These are phyloP conservation scores for Willisornis vidua DNA, from an alignment of 2,113 vertebrate species.

Conservation along the genomic window DNA sequence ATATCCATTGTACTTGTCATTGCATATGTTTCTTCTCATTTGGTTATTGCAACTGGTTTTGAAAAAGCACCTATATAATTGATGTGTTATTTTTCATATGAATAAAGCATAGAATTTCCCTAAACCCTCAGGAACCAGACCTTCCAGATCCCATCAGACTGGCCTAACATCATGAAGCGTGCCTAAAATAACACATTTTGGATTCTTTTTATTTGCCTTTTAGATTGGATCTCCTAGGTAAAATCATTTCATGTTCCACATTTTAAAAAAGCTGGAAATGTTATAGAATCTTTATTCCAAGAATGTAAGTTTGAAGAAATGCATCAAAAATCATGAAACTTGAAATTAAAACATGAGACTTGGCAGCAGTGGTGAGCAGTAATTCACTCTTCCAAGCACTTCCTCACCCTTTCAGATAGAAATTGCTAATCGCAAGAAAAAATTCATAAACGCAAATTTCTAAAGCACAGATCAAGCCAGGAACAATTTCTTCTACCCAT, in stretches of 20 bases:
- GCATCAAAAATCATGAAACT: constrained; percentile 53
- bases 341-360: constrained; percentile 65
- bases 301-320: constrained; percentile 50
- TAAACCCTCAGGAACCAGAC: not conserved
- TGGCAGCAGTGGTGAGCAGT: constrained; percentile 47
- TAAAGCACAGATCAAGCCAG: constrained; percentile 45
- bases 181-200: constrained; percentile 1
- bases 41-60: not conserved
- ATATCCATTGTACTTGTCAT: not conserved
- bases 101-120: not conserved
- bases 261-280: constrained; percentile 46
- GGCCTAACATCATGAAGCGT: not conserved
- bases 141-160: not conserved
- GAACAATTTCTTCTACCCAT: not conserved
- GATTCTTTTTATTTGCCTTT: constrained; percentile 36
- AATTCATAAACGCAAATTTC: constrained; percentile 58
- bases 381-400: constrained; percentile 63
- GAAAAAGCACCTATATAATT: not conserved
- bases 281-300: constrained; percentile 52
- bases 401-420: constrained; percentile 65
- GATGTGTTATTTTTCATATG: not conserved
- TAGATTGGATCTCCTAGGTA: constrained; percentile 24
- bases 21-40: not conserved
- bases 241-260: not conserved
- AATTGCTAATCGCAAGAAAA: constrained; percentile 58